A percentile compares a stretch with the other conserved stretches of the same genome.
Conservation (phyloP, 2,888 invertebrate genomes). For the Ectemnius cavifrons region DNA sequence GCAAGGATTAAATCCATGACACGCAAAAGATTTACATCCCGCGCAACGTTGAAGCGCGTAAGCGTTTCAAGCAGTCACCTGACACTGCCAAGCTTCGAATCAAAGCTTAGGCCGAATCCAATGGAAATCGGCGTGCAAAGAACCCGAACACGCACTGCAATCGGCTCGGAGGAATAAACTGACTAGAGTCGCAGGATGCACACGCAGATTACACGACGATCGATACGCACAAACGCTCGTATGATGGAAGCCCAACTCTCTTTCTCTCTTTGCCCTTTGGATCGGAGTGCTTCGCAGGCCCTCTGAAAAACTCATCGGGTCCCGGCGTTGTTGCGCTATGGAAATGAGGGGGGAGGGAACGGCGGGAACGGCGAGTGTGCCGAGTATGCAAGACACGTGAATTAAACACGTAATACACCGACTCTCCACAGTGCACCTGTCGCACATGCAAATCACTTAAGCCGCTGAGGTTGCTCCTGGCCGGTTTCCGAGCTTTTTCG, state of each 20-base stretch:
- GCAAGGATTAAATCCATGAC: too few species aligned
- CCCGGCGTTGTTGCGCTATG: constrained; percentile 55
- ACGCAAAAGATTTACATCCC: too few species aligned
- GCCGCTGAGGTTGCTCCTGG: constrained; percentile 52
- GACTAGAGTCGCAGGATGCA: too few species aligned
- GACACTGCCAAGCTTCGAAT: too few species aligned
- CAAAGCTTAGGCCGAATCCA: too few species aligned
- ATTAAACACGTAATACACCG: constrained; percentile 72
- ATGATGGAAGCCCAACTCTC: constrained; percentile 29
- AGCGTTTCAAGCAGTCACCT: too few species aligned
- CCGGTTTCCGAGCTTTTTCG: constrained; percentile 60
- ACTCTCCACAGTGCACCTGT: constrained; percentile 65
- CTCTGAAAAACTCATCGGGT: constrained; percentile 47
- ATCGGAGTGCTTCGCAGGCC: background rate
- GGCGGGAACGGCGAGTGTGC: constrained; percentile 50
- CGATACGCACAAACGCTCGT: constrained; percentile 38
- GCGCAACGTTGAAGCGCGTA: too few species aligned
- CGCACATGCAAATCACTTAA: constrained; percentile 70
- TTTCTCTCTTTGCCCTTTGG: too few species aligned
- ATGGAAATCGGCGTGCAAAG: too few species aligned
- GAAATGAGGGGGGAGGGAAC: constrained; percentile 58
- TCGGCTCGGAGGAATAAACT: too few species aligned
- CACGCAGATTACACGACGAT: constrained; percentile 13
- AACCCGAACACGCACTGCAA: too few species aligned
- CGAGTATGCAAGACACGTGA: constrained; percentile 70